These are phyloP conservation scores for Macrophya alboannulata DNA, from an alignment of 2,888 invertebrate genomes.

Conservation along the genomic window DNA sequence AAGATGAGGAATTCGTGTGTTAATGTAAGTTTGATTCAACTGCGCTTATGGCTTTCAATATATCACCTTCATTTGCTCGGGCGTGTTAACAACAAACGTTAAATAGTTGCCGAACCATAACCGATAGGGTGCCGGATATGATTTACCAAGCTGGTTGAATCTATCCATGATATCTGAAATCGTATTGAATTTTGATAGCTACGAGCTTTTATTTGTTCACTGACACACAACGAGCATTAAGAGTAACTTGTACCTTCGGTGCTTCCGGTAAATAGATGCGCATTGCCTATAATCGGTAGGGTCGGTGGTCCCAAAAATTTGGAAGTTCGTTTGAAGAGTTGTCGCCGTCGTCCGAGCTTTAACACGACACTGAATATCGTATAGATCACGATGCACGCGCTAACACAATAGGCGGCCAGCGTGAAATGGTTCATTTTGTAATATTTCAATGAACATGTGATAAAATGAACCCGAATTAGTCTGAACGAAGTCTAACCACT, in stretches of 20 bases:
- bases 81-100: background rate
- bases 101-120: background rate
- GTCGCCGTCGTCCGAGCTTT: background rate
- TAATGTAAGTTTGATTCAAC: background rate
- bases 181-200: background rate
- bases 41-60: constrained; percentile 58
- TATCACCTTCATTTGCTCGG: background rate
- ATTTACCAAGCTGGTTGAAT: background rate
- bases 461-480: background rate
- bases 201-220: background rate
- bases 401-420: background rate
- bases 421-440: background rate
- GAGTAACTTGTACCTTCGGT: background rate
- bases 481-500: background rate
- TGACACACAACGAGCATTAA: background rate
- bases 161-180: constrained; percentile 62
- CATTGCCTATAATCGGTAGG: background rate
- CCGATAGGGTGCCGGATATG: background rate
- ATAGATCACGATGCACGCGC: background rate
- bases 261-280: constrained; percentile 10
- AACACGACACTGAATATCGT: background rate
- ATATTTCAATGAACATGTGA: background rate
- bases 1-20: constrained; percentile 32
- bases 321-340: background rate
- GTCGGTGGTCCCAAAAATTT: background rate